phyloP scores from a whole-genome alignment of 2,113 vertebrate species.

The Emydura subglobosa region DNA sequence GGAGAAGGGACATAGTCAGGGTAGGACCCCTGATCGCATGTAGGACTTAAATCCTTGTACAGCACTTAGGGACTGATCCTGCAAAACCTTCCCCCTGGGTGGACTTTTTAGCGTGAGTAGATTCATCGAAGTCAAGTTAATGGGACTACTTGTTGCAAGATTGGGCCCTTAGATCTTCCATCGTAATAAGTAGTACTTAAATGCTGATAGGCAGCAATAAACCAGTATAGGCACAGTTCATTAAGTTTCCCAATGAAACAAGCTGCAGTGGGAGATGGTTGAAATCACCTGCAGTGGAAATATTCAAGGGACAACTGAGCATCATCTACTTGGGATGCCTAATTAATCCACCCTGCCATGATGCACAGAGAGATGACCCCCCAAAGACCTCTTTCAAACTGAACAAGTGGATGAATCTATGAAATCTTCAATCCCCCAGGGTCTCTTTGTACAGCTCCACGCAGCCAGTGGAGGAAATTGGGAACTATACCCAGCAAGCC shows the following conservation, averaged over 20 bases:
- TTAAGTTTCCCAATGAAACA: not conserved
- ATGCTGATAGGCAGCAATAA: not conserved
- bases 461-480: slow-evolving; percentile 58
- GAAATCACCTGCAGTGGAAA: not conserved
- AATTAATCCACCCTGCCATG: slow-evolving; percentile 38
- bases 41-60: not conserved
- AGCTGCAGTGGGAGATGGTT: accelerated
- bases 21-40: not conserved
- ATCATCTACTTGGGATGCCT: not conserved
- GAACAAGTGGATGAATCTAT: slow-evolving; percentile 16
- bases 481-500: slow-evolving; percentile 72
- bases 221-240: not conserved
- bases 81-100: accelerated
- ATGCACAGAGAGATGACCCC: not conserved
- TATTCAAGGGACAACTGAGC: slow-evolving; percentile 22
- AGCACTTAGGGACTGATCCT: not conserved
- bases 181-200: not conserved
- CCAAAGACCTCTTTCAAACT: not conserved
- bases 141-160: not conserved
- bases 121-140: not conserved
- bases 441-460: slow-evolving; percentile 48
- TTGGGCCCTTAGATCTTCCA: not conserved
- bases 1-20: not conserved
- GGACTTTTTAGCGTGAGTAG: not conserved
- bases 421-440: slow-evolving; percentile 5